A percentile compares a stretch with the other conserved stretches of the same genome.
phyloP scores from a whole-genome alignment of 2,113 vertebrate genomes.

The Malurus cyaneus region DNA sequence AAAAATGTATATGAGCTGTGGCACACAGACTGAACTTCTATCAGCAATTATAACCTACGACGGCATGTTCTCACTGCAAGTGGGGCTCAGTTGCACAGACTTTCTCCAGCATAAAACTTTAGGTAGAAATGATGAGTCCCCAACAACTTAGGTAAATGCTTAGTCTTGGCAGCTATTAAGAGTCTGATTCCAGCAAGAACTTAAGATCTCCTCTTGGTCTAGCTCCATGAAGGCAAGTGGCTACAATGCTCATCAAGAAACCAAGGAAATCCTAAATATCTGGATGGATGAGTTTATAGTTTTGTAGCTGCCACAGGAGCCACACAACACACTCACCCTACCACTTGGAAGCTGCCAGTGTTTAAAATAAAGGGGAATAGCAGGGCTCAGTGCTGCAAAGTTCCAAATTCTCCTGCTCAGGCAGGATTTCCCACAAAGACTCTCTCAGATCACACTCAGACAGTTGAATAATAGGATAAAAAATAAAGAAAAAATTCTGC shows the following conservation, averaged over 20 bases:
- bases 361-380: not conserved
- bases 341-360: not conserved
- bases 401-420: not conserved
- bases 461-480: not conserved
- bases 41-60: not conserved
- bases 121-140: not conserved
- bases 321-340: not conserved
- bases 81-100: not conserved
- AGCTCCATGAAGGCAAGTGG: not conserved
- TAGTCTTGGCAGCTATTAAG: not conserved
- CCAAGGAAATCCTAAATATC: not conserved
- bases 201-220: not conserved
- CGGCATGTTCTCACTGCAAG: not conserved
- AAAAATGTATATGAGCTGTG: constrained; percentile 54
- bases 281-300: not conserved
- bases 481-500: not conserved
- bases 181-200: not conserved
- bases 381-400: not conserved
- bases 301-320: not conserved
- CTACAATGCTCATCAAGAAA: not conserved
- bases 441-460: not conserved
- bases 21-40: not conserved
- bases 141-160: not conserved
- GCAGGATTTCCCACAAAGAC: not conserved
- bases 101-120: not conserved